phyloP scores from a whole-genome alignment of 2,113 vertebrate genomes.

The Ptyas mucosa region DNA sequence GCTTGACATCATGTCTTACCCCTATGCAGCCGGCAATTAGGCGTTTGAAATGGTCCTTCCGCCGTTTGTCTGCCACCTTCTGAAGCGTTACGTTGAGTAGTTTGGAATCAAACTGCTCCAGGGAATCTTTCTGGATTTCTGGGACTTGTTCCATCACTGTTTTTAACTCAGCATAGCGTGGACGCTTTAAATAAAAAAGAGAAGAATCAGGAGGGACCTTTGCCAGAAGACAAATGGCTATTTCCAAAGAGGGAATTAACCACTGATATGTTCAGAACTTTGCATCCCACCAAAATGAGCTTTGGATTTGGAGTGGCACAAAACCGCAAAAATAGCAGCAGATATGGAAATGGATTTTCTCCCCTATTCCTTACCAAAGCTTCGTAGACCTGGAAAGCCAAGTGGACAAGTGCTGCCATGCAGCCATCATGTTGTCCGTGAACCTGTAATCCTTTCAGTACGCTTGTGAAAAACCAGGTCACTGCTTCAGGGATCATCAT shows the following conservation, averaged over 20 bases:
- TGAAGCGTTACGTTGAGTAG: constrained; percentile 79
- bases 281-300: neutral
- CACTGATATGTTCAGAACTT: neutral
- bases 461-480: constrained; percentile 87
- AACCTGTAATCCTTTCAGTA: constrained; percentile 85
- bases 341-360: neutral
- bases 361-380: constrained; percentile 77
- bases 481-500: constrained; percentile 89
- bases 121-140: constrained; percentile 81
- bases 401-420: constrained; percentile 81
- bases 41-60: constrained; percentile 92
- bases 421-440: constrained; percentile 94
- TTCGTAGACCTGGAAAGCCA: constrained; percentile 94
- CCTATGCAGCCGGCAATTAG: constrained; percentile 91
- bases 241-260: neutral
- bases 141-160: constrained; percentile 90
- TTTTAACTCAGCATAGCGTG: constrained; percentile 84
- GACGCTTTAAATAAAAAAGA: constrained; percentile 72
- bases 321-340: neutral
- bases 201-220: neutral
- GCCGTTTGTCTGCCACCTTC: constrained; percentile 86
- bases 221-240: neutral
- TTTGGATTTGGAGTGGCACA: neutral
- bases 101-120: constrained; percentile 89
- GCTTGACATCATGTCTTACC: constrained; percentile 69